Evolutionary conservation across 1,140 invertebrate genomes (phyloP).

Genomic region (Delia radicum): DNA sequence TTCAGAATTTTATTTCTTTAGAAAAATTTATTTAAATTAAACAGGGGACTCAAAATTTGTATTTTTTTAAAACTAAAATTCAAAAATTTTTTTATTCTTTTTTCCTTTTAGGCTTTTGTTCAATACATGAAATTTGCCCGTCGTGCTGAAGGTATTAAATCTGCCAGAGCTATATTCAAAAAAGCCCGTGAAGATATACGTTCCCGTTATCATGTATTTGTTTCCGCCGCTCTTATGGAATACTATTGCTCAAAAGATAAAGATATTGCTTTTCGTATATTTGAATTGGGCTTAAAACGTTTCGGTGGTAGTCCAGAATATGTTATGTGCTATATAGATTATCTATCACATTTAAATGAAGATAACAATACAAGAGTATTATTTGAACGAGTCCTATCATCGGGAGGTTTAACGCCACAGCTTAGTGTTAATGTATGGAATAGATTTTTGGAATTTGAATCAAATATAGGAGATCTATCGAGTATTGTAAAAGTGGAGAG

Average conservation of each 20-base stretch:
- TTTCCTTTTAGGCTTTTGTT: slow-evolving; percentile 77
- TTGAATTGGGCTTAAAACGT: slow-evolving; percentile 96
- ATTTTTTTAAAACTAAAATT: too few species aligned
- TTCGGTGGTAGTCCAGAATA: slow-evolving; percentile 94
- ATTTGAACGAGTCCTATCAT: slow-evolving; percentile 94
- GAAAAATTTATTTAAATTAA: too few species aligned
- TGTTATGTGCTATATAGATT: slow-evolving; percentile 94
- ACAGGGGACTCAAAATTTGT: too few species aligned
- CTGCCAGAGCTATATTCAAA: slow-evolving; percentile 92
- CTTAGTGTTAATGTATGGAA: slow-evolving; percentile 99
- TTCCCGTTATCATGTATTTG: slow-evolving; percentile 90
- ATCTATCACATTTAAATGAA: slow-evolving; percentile 97
- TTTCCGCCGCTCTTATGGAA: slow-evolving; percentile 97
- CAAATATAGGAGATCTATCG: slow-evolving; percentile 96
- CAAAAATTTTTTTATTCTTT: neutral
- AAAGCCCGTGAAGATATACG: slow-evolving; percentile 86
- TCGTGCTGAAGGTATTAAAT: slow-evolving; percentile 96
- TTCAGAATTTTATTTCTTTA: too few species aligned
- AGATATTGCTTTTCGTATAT: slow-evolving; percentile 96
- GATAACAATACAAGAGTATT: slow-evolving; percentile 98
- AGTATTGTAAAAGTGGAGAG: slow-evolving; percentile 98
- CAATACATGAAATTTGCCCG: slow-evolving; percentile 99
- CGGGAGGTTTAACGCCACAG: slow-evolving; percentile 86
- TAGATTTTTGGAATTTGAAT: slow-evolving; percentile 96
- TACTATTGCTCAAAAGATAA: slow-evolving; percentile 99